These are phyloP conservation scores for Diarsia mendica DNA, from an alignment of 2,888 invertebrate species.

Conservation along the genomic window DNA sequence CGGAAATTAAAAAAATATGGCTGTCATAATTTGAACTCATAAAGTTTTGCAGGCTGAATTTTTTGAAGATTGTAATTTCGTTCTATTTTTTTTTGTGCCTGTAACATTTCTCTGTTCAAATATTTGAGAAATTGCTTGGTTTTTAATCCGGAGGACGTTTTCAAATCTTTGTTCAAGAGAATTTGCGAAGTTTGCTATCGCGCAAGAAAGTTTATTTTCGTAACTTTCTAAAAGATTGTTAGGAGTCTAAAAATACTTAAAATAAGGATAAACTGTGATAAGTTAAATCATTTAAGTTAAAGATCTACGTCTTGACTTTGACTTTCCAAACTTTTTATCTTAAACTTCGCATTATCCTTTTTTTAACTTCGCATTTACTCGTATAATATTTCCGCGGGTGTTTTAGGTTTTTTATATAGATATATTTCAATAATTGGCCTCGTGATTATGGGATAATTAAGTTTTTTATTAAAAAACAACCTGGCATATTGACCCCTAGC, in stretches of 20 bases:
- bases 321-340: conserved; percentile 36
- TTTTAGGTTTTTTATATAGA: not conserved
- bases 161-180: not conserved
- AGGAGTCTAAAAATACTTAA: not conserved
- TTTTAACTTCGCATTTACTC: not conserved
- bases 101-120: not conserved
- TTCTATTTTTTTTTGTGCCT: not conserved
- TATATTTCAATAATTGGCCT: not conserved
- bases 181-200: conserved; percentile 21
- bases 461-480: not conserved
- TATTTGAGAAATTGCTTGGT: not conserved
- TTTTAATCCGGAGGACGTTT: not conserved
- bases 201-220: not conserved
- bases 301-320: conserved; percentile 4
- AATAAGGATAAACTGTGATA: not conserved
- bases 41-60: not conserved
- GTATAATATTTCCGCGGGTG: not conserved
- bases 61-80: not conserved
- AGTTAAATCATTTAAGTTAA: conserved; percentile 4
- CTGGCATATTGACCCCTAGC: not conserved
- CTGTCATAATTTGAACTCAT: not conserved
- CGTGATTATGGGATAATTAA: not conserved
- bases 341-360: not conserved
- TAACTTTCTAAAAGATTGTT: conserved; percentile 1
- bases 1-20: not conserved